Evolutionary conservation across 2,888 invertebrate genomes (phyloP).

Genomic region (Ophonus ardosiacus): DNA sequence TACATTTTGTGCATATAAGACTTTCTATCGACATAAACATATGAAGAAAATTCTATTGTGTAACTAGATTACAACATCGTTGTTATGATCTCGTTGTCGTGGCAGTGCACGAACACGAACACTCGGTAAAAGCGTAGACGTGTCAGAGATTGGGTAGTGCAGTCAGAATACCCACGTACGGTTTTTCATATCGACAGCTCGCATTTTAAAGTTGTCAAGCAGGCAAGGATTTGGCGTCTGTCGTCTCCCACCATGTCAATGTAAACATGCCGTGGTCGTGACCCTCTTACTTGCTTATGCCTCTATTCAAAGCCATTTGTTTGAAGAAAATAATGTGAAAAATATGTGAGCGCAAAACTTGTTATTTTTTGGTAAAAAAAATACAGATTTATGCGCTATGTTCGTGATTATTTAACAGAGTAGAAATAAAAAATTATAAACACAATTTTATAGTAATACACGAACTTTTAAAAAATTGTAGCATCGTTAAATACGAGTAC

Average conservation of each 20-base stretch:
- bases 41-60: slow-evolving; percentile 12
- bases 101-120: background rate
- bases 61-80: slow-evolving; percentile 6
- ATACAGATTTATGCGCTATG: background rate
- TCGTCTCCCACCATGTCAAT: slow-evolving; percentile 19
- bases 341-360: background rate
- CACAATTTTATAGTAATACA: too few species aligned
- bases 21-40: slow-evolving; percentile 1
- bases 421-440: too few species aligned
- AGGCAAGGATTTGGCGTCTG: background rate
- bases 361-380: background rate
- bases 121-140: background rate
- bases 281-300: background rate
- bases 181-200: slow-evolving; percentile 39
- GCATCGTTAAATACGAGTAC: too few species aligned
- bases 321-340: background rate
- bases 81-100: slow-evolving; percentile 5
- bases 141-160: slow-evolving; percentile 4
- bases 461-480: too few species aligned
- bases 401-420: background rate
- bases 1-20: background rate
- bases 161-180: slow-evolving; percentile 21
- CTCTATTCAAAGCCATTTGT: background rate
- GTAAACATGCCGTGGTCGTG: slow-evolving; percentile 8
- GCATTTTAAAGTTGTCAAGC: slow-evolving; percentile 22